Evolutionary conservation across 2,797 vertebrate species (phyloP).

Genomic region (Columba guinea): DNA sequence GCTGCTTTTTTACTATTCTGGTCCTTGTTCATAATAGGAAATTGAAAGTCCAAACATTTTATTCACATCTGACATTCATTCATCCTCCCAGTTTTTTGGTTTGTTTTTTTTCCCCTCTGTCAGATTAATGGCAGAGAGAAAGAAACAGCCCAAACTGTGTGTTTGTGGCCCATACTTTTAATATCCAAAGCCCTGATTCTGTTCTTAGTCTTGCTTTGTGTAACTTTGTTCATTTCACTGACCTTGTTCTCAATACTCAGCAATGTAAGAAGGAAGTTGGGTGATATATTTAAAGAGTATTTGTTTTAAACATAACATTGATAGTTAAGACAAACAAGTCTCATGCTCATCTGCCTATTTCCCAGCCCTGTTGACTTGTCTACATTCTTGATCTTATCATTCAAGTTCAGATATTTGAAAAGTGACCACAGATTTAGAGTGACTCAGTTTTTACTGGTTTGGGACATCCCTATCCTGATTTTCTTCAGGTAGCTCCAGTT

Average conservation of each 20-base stretch:
- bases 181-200: background rate
- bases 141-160: background rate
- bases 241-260: background rate
- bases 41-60: constrained; percentile 24
- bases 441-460: background rate
- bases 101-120: background rate
- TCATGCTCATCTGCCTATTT: background rate
- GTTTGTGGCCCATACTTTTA: background rate
- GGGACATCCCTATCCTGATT: background rate
- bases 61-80: constrained; percentile 48
- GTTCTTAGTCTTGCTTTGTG: background rate
- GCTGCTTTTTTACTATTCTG: constrained; percentile 31
- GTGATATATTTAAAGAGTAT: background rate
- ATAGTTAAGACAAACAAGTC: background rate
- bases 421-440: background rate
- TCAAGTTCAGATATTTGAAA: background rate
- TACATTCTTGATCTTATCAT: background rate
- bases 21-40: constrained; percentile 19
- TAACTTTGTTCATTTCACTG: background rate
- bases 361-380: background rate
- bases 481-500: background rate
- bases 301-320: background rate
- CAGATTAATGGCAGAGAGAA: constrained; percentile 5
- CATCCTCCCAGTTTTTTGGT: background rate
- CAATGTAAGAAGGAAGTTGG: background rate